A percentile compares a stretch with the other conserved stretches of the same genome.
phyloP scores from a whole-genome alignment of 1,140 invertebrate genomes.

The Druon quercuslanigerum region DNA sequence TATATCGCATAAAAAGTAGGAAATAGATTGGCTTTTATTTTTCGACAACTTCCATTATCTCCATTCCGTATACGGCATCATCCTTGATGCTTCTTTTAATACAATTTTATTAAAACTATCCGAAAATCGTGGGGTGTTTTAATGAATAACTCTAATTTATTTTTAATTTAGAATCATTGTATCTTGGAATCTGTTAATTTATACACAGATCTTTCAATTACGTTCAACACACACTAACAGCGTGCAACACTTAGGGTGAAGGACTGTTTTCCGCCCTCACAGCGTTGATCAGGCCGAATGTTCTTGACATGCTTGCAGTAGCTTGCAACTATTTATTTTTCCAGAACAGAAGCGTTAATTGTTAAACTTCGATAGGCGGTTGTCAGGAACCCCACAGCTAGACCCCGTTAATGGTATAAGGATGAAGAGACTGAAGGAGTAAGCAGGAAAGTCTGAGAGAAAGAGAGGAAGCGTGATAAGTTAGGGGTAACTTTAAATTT shows the following conservation, averaged over 20 bases:
- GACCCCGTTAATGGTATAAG: not conserved
- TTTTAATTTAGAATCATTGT: too few relatives aligned
- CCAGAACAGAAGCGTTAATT: slow-evolving; percentile 63
- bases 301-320: slow-evolving; percentile 60
- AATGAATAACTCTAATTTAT: too few relatives aligned
- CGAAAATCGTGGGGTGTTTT: too few relatives aligned
- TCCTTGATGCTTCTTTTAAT: too few relatives aligned
- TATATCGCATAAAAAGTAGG: slow-evolving; percentile 4
- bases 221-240: not conserved
- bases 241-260: not conserved
- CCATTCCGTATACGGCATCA: too few relatives aligned
- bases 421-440: slow-evolving; percentile 31
- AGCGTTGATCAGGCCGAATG: slow-evolving; percentile 51
- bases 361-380: slow-evolving; percentile 73
- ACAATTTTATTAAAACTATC: too few relatives aligned
- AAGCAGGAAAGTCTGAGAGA: slow-evolving; percentile 39
- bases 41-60: slow-evolving; percentile 24
- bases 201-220: not conserved
- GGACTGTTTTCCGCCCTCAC: not conserved
- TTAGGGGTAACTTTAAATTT: slow-evolving; percentile 15
- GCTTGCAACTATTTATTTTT: slow-evolving; percentile 66
- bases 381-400: slow-evolving; percentile 53
- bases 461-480: slow-evolving; percentile 2
- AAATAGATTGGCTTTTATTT: slow-evolving; percentile 52
- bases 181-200: too few relatives aligned